These are phyloP conservation scores for Drosophila rubida DNA, from an alignment of 2,888 invertebrate genomes.

Conservation along the genomic window DNA sequence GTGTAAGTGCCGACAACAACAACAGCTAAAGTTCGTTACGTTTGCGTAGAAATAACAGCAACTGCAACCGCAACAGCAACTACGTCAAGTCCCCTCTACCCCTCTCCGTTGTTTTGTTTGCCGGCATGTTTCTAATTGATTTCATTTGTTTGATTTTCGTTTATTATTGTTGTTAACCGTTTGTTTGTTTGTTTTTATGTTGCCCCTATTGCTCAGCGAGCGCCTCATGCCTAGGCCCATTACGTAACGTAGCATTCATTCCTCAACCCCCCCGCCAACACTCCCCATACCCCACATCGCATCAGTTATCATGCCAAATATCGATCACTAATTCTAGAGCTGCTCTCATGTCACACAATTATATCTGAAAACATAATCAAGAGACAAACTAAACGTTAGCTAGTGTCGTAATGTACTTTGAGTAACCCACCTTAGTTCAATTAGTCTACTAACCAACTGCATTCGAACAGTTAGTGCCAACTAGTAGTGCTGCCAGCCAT, in stretches of 20 bases:
- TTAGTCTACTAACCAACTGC: slow-evolving; percentile 25
- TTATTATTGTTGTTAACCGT: slow-evolving; percentile 38
- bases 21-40: slow-evolving; percentile 38
- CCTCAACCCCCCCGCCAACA: not conserved
- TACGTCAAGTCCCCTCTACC: slow-evolving; percentile 8
- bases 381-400: not conserved
- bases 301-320: slow-evolving; percentile 26
- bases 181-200: not conserved
- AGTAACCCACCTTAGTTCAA: not conserved
- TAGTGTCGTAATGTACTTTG: not conserved
- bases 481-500: no score
- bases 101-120: slow-evolving; percentile 55
- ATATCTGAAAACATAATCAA: not conserved
- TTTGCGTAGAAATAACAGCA: slow-evolving; percentile 65
- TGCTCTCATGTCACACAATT: slow-evolving; percentile 30
- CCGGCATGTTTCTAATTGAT: slow-evolving; percentile 45
- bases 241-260: slow-evolving; percentile 30
- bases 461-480: slow-evolving; percentile 7
- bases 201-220: slow-evolving; percentile 18
- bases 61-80: slow-evolving; percentile 25
- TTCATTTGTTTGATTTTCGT: slow-evolving; percentile 26
- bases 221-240: slow-evolving; percentile 11
- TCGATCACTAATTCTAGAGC: slow-evolving; percentile 33
- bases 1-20: slow-evolving; percentile 83
- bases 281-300: not conserved